phyloP scores from a whole-genome alignment of 2,113 vertebrate genomes.

The Leiothrix lutea region DNA sequence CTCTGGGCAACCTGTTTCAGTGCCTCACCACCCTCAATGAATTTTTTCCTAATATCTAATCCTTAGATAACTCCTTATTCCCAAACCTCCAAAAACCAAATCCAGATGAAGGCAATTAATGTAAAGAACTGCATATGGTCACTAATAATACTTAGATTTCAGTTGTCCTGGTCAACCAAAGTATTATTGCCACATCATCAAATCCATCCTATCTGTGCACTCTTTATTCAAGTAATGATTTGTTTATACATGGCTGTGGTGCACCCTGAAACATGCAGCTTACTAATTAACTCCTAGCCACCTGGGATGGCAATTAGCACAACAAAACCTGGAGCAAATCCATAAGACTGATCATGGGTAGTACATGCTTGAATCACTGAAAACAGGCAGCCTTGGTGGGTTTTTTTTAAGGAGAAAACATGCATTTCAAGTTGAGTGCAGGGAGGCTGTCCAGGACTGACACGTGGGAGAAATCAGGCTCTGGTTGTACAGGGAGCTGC shows the following conservation, averaged over 20 bases:
- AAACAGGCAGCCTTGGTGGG: not conserved
- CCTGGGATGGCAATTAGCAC: conserved; percentile 10
- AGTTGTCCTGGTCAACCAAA: not conserved
- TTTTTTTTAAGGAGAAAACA: not conserved
- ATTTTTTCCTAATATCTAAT: not conserved
- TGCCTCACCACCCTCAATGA: not conserved
- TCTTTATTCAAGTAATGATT: not conserved
- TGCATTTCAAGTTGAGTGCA: not conserved
- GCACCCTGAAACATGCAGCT: not conserved
- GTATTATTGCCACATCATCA: not conserved
- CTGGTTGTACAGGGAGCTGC: not conserved
- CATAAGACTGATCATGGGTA: not conserved
- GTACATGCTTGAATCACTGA: not conserved
- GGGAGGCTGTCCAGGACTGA: not conserved
- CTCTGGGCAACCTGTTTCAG: not conserved
- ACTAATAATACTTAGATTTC: not conserved
- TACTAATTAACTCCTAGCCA: conserved; percentile 29
- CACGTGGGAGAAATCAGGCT: not conserved
- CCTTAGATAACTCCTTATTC: not conserved
- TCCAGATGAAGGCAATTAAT: not conserved
- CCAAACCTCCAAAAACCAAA: not conserved
- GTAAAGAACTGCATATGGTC: not conserved
- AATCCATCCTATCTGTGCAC: not conserved
- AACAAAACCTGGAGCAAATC: not conserved
- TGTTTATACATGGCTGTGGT: not conserved